These are phyloP conservation scores for Sceloporus tristichus DNA, from an alignment of 2,113 vertebrate species.

Conservation along the genomic window DNA sequence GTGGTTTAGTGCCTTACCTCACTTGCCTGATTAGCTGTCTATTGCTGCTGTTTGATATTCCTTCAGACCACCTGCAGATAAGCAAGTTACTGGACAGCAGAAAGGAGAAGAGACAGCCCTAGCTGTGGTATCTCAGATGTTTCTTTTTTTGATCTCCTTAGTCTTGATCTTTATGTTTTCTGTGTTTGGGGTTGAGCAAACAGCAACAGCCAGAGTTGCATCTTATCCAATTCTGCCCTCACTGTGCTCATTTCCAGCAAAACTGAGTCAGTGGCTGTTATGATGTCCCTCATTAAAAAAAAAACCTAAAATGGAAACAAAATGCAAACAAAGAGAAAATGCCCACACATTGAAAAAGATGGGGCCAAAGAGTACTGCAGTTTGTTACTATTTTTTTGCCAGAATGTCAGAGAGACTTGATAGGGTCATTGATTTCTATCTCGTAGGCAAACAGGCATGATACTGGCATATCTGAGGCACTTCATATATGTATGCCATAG, in stretches of 20 bases:
- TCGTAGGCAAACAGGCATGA: not conserved
- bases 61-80: not conserved
- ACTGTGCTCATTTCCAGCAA: not conserved
- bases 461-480: not conserved
- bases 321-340: not conserved
- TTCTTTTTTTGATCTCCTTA: not conserved
- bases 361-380: too few species aligned
- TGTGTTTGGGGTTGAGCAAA: not conserved
- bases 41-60: not conserved
- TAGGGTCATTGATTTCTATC: not conserved
- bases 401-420: not conserved
- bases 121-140: not conserved
- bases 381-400: not conserved
- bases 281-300: not conserved
- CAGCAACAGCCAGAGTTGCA: not conserved
- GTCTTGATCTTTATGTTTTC: not conserved
- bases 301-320: not conserved
- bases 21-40: not conserved
- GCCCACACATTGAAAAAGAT: too few species aligned
- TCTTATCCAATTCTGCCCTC: not conserved
- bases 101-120: not conserved
- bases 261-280: not conserved
- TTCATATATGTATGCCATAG: not conserved
- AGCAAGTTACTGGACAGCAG: not conserved
- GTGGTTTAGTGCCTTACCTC: not conserved